Base-by-base conservation (phyloP, 2,888 invertebrate genomes). In the Eumerus sabulonum region DNA sequence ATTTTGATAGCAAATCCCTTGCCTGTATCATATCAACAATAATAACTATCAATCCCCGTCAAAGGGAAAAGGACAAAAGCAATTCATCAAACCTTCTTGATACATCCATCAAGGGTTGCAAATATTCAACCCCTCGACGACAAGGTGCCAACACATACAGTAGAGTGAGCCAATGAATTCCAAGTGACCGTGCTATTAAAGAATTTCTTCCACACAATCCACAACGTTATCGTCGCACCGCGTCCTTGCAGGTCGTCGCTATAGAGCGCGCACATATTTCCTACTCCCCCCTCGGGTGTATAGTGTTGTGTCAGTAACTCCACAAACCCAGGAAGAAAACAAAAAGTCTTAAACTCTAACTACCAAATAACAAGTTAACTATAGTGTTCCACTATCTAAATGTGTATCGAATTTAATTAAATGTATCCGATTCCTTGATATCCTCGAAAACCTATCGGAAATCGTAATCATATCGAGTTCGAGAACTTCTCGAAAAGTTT, bases 151-250 rank as follows among this genome's bases (percentile, higher is more conserved):
- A 57, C 0, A 13, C n/a, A 9, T 11, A 36, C 27, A 12, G 48
- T 1, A 13, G 9, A 11, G 13, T 7, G 14, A 64, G 16, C 40
- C 40, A 51, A 44, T 51, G 11, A 27, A 27, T 27, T 27, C 27
- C 27, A 27, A 27, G 27, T 7, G 27, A 27, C 27, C 47, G 44
- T 38, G 54, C 48, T 50, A 51, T 56, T 36, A 50, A 74, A 63
- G 67, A 66, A 47, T 53, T 76, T 63, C 35, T 51, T 76, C 44
- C 38, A 27, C 59, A 64, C 53, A 45, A 68, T 73, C 67, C 62
- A 60, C 60, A 60, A 48, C 16, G 48, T 48, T 47, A 40, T 59
- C 51, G 35, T 57, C 62, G 16, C 45, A 57, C 53, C 57, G 62
- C 53, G 54, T 76, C 48, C 48, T 71, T 62, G 44, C 38, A 63